These are phyloP conservation scores for Synergus itoensis DNA, from an alignment of 2,888 invertebrate genomes.

Conservation along the genomic window DNA sequence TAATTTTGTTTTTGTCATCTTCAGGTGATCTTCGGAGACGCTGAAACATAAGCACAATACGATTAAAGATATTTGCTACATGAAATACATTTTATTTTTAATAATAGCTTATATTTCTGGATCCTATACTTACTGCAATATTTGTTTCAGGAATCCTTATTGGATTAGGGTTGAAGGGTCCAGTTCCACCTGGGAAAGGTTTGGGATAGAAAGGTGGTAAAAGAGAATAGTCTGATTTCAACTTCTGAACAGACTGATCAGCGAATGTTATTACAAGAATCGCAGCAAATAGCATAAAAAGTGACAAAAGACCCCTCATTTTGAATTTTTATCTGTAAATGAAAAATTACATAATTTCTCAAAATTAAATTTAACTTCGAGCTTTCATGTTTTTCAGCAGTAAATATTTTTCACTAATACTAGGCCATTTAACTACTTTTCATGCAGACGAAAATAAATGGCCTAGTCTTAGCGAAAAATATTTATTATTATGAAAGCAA, in stretches of 20 bases:
- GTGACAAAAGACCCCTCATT: not conserved
- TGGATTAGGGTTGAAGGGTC: conserved; percentile 44
- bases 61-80: not conserved
- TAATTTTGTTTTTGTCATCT: conserved; percentile 23
- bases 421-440: no score
- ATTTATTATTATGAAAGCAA: no score
- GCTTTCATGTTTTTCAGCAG: no score
- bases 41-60: not conserved
- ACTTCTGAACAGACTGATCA: not conserved
- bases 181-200: conserved; percentile 45
- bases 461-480: no score
- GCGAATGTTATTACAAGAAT: not conserved
- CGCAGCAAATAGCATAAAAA: not conserved
- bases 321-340: not conserved
- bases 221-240: no score
- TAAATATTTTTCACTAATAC: no score
- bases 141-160: not conserved
- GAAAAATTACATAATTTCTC: not conserved
- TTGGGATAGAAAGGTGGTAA: conserved; percentile 37
- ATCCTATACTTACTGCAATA: not conserved
- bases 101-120: no score
- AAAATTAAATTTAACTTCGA: no score
- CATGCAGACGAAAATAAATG: no score
- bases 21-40: conserved; percentile 32
- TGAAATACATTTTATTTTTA: not conserved